Conservation (phyloP, 2,797 vertebrate species). For the Parauchenoglanis ngamensis region DNA sequence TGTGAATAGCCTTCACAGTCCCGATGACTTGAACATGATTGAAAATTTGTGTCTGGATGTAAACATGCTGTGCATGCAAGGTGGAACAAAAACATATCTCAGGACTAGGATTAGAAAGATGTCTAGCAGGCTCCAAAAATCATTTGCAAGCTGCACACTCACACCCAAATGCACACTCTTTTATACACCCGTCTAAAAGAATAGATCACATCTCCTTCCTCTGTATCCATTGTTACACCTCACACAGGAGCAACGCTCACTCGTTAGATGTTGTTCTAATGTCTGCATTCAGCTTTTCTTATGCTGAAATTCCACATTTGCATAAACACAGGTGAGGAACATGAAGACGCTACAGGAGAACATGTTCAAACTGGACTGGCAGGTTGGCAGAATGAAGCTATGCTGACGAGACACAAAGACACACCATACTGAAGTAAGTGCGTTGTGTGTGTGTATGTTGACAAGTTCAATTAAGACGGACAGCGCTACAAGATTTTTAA, state of each 20-base stretch:
- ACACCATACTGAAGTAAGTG: not conserved
- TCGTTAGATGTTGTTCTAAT: conserved; percentile 1
- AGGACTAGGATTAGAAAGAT: not conserved
- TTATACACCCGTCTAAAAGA: not conserved
- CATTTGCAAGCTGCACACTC: not conserved
- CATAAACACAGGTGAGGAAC: conserved; percentile 14
- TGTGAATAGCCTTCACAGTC: too few relatives aligned
- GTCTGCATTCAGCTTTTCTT: conserved; percentile 5
- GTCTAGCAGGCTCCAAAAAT: not conserved
- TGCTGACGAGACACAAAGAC: conserved; percentile 23
- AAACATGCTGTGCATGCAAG: not conserved
- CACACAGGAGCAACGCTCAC: not conserved
- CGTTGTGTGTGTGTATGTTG: not conserved
- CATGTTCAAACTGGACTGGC: conserved; percentile 45
- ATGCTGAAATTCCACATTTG: conserved; percentile 15
- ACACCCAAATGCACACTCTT: not conserved
- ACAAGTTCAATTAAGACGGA: not conserved
- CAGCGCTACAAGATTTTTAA: not conserved
- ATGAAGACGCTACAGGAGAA: conserved; percentile 29
- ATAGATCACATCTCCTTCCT: not conserved
- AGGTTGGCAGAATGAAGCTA: conserved; percentile 27
- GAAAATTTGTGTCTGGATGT: not conserved
- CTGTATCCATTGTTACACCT: not conserved
- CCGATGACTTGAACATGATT: not conserved
- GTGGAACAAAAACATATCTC: not conserved